Conservation (phyloP, 2,113 vertebrate genomes). For the Lucifuga dentata region DNA sequence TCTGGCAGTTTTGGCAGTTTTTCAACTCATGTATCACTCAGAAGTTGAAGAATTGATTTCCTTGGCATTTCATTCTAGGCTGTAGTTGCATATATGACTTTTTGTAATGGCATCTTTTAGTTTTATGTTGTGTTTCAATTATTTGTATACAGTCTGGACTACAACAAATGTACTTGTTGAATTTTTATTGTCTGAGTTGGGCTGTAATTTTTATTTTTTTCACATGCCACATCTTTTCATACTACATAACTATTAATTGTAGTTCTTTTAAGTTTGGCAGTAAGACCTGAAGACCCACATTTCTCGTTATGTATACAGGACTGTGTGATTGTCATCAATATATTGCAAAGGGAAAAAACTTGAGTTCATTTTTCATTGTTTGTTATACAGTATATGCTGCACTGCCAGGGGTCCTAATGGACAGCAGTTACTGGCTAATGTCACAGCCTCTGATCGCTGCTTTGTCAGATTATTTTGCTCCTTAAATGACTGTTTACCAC, state of each 20-base stretch:
- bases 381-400: neutral
- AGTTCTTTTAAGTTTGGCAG: neutral
- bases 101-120: conserved; percentile 9
- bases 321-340: too few relatives aligned
- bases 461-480: neutral
- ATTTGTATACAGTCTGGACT: conserved; percentile 10
- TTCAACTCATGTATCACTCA: conserved; percentile 80
- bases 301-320: too few relatives aligned
- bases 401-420: neutral
- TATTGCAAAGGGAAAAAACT: neutral
- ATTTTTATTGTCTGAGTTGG: conserved; percentile 13
- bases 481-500: conserved; percentile 18
- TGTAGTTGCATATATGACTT: conserved; percentile 7
- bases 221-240: neutral
- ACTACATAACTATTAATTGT: too few relatives aligned
- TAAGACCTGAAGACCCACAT: neutral
- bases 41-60: conserved; percentile 58
- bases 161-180: neutral
- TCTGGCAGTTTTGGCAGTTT: conserved; percentile 27
- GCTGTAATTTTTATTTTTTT: too few relatives aligned
- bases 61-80: conserved; percentile 53
- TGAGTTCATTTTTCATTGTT: neutral
- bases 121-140: conserved; percentile 49
- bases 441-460: conserved; percentile 2
- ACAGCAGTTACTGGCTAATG: conserved; percentile 8